Conservation (phyloP, 2,113 vertebrate genomes). For the Nestor notabilis region DNA sequence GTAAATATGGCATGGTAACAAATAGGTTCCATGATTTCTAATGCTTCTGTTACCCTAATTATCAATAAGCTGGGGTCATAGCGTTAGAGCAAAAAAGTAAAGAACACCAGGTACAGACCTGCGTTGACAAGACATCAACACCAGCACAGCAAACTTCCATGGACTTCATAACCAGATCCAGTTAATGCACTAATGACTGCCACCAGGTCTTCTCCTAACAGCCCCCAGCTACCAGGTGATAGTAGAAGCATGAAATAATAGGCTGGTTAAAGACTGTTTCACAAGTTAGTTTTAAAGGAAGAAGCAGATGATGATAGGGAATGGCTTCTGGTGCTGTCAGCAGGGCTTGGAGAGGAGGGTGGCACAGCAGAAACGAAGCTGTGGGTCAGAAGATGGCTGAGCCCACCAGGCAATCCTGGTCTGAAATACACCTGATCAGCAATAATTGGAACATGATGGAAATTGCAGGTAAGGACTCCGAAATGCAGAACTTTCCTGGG, state of each 20-base stretch:
- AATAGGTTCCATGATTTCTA: not conserved
- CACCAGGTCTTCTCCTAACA: not conserved
- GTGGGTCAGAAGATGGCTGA: not conserved
- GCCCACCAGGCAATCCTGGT: not conserved
- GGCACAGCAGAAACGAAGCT: not conserved
- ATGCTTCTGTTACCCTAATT: not conserved
- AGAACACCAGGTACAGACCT: not conserved
- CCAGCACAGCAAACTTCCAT: not conserved
- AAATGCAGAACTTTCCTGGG: not conserved
- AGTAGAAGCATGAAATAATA: not conserved
- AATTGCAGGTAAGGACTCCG: not conserved
- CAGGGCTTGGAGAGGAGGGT: not conserved
- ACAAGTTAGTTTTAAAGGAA: not conserved
- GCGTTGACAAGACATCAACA: not conserved
- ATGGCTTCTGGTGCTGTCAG: not conserved
- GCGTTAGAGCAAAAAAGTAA: not conserved
- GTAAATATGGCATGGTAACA: not conserved
- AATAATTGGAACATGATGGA: not conserved
- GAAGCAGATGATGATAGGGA: not conserved
- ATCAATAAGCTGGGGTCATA: not conserved
- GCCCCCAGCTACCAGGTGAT: not conserved
- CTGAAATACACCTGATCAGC: not conserved
- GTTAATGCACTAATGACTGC: not conserved
- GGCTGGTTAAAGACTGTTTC: not conserved
- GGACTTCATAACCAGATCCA: not conserved